phyloP scores from a whole-genome alignment of 2,888 invertebrate genomes.

The Perithous albicinctus region DNA sequence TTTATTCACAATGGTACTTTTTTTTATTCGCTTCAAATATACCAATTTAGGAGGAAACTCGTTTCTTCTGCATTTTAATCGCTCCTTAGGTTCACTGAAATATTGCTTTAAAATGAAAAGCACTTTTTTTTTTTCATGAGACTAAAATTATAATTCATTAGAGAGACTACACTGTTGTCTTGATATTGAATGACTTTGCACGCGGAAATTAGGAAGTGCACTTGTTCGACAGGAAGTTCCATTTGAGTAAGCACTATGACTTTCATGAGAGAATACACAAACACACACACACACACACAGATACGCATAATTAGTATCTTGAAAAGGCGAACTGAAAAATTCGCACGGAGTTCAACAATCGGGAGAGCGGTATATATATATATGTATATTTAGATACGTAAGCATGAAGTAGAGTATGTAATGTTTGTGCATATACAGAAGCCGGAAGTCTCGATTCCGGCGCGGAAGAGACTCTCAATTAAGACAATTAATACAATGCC shows the following conservation, averaged over 20 bases:
- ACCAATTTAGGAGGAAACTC: too few relatives aligned
- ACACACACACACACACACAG: too few relatives aligned
- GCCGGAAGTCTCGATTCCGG: conserved; percentile 71
- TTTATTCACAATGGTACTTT: too few relatives aligned
- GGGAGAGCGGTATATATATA: conserved; percentile 7
- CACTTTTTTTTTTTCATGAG: neutral
- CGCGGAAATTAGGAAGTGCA: conserved; percentile 23
- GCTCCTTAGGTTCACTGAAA: neutral
- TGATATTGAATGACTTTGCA: conserved; percentile 14
- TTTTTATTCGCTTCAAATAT: too few relatives aligned
- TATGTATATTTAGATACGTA: conserved; percentile 14
- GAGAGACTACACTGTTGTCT: neutral
- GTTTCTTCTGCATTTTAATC: neutral
- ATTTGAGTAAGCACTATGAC: conserved; percentile 37
- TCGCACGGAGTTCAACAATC: conserved; percentile 57
- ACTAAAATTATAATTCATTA: neutral
- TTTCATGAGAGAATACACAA: conserved; percentile 25
- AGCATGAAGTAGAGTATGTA: neutral
- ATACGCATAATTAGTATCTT: conserved; percentile 41
- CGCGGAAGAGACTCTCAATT: conserved; percentile 70
- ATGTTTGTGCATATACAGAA: conserved; percentile 11
- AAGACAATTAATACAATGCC: conserved; percentile 70
- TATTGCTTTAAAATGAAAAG: neutral
- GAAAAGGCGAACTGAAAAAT: conserved; percentile 52
- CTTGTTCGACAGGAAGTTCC: conserved; percentile 43